Evolutionary conservation across 2,113 vertebrate genomes (phyloP).

Genomic region (Aegotheles bennettii): DNA sequence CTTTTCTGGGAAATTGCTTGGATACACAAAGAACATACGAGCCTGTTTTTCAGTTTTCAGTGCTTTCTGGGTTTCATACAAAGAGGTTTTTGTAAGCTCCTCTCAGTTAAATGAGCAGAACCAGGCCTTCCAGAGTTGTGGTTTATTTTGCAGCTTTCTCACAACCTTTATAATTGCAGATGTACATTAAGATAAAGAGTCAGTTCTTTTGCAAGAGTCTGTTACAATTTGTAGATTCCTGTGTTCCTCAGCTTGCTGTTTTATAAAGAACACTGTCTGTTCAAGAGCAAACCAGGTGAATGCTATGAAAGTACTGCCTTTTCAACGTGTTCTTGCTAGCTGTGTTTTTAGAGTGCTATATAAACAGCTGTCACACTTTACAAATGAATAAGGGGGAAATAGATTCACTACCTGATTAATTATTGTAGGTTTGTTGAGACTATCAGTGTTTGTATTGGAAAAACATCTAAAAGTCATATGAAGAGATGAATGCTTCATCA

Average conservation of each 20-base stretch:
- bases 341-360: not conserved
- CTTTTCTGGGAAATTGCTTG: constrained; percentile 65
- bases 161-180: constrained; percentile 17
- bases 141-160: constrained; percentile 20
- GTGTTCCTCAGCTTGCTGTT: not conserved
- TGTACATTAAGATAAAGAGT: not conserved
- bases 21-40: constrained; percentile 36
- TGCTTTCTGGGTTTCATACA: constrained; percentile 42
- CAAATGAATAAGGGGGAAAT: not conserved
- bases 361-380: not conserved
- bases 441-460: not conserved
- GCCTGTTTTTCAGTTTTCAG: constrained; percentile 30
- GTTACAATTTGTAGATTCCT: not conserved
- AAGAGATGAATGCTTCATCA: not conserved
- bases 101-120: constrained; percentile 18
- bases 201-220: not conserved
- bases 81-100: constrained; percentile 58
- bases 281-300: not conserved
- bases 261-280: not conserved
- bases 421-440: not conserved
- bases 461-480: not conserved
- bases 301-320: not conserved
- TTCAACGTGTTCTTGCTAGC: not conserved
- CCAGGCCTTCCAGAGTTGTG: not conserved
- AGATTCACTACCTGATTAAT: not conserved